phyloP scores from a whole-genome alignment of 2,113 vertebrate species.

The Hylia prasina region DNA sequence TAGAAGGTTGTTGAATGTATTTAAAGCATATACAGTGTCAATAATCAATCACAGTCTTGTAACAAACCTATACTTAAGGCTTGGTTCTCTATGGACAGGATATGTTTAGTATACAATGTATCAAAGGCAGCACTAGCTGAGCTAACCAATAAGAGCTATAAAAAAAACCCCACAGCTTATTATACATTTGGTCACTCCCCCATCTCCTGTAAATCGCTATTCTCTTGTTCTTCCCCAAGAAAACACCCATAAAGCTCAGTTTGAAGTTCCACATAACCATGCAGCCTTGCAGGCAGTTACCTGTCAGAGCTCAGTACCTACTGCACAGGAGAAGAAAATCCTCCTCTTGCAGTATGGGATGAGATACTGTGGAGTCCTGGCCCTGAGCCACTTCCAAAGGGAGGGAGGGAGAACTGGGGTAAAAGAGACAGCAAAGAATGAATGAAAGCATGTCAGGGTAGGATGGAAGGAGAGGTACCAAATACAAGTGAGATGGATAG shows the following conservation, averaged over 20 bases:
- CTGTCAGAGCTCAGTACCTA: background rate
- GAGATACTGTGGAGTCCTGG: background rate
- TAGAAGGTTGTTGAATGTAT: background rate
- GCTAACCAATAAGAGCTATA: background rate
- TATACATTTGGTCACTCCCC: background rate
- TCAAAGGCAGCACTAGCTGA: background rate
- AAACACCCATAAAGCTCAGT: background rate
- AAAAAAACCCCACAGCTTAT: fast-evolving
- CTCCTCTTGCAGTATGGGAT: background rate
- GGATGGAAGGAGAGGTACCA: background rate
- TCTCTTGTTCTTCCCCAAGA: background rate
- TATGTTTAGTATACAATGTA: background rate
- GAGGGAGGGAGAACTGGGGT: background rate
- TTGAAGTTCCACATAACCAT: background rate
- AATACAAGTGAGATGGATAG: background rate
- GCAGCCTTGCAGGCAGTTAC: background rate
- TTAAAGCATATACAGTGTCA: background rate
- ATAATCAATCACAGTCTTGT: background rate
- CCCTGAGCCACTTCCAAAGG: background rate
- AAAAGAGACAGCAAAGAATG: fast-evolving
- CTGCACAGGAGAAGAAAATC: background rate
- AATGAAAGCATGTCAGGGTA: background rate
- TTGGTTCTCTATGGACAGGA: background rate
- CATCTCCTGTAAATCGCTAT: background rate
- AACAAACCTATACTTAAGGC: background rate